Conservation (phyloP, 2,888 invertebrate genomes). For the Nephrotoma guestfalica region DNA sequence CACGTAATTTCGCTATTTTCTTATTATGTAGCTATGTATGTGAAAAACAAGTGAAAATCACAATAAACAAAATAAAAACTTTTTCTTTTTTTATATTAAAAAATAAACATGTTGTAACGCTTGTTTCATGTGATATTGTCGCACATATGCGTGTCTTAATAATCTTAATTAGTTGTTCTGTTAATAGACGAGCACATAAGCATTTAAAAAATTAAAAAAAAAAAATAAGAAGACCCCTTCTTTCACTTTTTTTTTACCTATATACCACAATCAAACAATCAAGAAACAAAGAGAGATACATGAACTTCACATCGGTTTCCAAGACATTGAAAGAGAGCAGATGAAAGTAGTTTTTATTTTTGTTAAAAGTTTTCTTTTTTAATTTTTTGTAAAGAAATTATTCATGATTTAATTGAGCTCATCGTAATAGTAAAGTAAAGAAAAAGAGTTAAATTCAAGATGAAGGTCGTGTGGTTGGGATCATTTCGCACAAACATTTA, state of each 20-base stretch:
- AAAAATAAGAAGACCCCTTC: neutral
- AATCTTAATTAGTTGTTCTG: neutral
- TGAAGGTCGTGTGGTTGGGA: neutral
- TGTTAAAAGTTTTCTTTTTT: neutral
- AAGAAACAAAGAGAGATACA: neutral
- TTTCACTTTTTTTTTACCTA: neutral
- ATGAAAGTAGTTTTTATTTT: neutral
- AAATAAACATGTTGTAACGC: neutral
- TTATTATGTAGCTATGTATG: neutral
- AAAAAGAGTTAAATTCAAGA: neutral
- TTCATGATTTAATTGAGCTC: neutral
- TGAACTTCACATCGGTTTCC: neutral
- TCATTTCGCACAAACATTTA: neutral
- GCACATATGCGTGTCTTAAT: neutral
- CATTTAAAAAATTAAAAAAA: neutral
- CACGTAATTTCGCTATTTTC: neutral
- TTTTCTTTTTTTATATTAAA: neutral
- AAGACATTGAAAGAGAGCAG: neutral
- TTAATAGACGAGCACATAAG: neutral
- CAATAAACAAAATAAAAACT: neutral
- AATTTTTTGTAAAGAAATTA: neutral
- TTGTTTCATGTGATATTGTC: neutral
- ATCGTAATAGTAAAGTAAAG: neutral
- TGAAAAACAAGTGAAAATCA: neutral
- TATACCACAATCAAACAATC: neutral